Evolutionary conservation across 2,888 invertebrate species (phyloP).

Genomic region (Gisinianus flammeolus): DNA sequence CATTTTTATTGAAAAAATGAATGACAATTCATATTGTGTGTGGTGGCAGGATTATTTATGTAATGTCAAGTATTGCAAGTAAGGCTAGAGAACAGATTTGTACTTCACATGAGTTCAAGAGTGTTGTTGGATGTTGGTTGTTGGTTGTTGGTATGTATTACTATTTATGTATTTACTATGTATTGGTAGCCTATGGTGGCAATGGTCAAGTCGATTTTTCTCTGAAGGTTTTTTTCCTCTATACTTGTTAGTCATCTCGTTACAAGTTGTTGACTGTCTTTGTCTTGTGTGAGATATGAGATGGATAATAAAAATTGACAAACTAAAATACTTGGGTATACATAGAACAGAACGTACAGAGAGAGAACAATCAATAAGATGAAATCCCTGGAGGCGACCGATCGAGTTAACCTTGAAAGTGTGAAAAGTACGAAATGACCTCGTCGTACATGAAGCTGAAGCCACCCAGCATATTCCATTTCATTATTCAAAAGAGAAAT

Average conservation of each 20-base stretch:
- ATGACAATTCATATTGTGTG: too few relatives aligned
- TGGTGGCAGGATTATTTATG: too few relatives aligned
- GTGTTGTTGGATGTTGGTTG: too few relatives aligned
- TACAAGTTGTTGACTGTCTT: background rate
- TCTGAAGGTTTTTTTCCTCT: constrained; percentile 3
- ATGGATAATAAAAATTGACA: background rate
- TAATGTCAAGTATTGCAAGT: too few relatives aligned
- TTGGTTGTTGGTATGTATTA: too few relatives aligned
- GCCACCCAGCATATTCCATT: background rate
- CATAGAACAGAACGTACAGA: background rate
- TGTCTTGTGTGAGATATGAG: background rate
- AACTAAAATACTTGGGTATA: background rate
- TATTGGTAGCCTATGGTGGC: too few relatives aligned
- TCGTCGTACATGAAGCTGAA: background rate
- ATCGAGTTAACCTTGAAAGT: constrained; percentile 37
- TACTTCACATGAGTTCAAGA: too few relatives aligned
- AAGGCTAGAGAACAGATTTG: too few relatives aligned
- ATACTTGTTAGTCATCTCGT: constrained; percentile 7
- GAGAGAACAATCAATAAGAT: constrained; percentile 26
- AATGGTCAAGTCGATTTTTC: background rate
- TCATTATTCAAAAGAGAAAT: background rate
- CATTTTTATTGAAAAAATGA: too few relatives aligned
- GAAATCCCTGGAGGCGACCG: constrained; percentile 38
- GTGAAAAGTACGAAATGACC: constrained; percentile 32
- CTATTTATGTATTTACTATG: too few relatives aligned